Evolutionary conservation across 2,888 invertebrate genomes (phyloP), one percentile per base, ranked within the genome.

Genomic region (Troides oblongomaculatus): DNA sequence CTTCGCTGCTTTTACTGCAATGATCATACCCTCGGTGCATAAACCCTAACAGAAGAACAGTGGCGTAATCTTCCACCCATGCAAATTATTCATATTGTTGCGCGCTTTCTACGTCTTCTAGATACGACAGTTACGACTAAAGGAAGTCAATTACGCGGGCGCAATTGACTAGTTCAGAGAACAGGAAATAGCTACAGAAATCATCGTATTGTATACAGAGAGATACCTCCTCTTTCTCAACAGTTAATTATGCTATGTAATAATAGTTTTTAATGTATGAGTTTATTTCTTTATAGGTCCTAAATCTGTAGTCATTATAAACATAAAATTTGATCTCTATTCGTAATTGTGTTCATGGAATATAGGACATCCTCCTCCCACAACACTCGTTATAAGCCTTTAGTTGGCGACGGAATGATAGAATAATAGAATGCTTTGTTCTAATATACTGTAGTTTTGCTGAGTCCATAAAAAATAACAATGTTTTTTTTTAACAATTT

Each of bases 1-100:
- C 87, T 81, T 82, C 78, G 90, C 75, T 79, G 86, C 86, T 72
- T 78, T 70, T 81, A 74, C 76, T 82, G 84, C 86, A 84, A 84
- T 83, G 83, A 81, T 86, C 84, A 83, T 81, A 79, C 85, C 85
- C 83, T 43, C 67, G 73, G 74, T 75, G 74, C 74, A 72, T 75
- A 72, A 70, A 73, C 74, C 73, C 68, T 68, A 62, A 76, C 74
- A 74, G 77, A 72, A 74, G 69, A 71, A 74, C 62, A 70, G 73
- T 71, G 18, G 56, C 72, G 67, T 71, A 74, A 73, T 75, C 72
- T 74, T 73, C 71, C 67, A 46, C 62, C 68, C 50, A 68, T 69
- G 63, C 67, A 67, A 63, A 68, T 70, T 68, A 68, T 57, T 60
- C 65, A 69, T 56, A 61, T 62, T 60, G 36, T 62, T 70, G 25